Base-by-base conservation (phyloP, 2,888 invertebrate species). In the Deilephila porcellus region DNA sequence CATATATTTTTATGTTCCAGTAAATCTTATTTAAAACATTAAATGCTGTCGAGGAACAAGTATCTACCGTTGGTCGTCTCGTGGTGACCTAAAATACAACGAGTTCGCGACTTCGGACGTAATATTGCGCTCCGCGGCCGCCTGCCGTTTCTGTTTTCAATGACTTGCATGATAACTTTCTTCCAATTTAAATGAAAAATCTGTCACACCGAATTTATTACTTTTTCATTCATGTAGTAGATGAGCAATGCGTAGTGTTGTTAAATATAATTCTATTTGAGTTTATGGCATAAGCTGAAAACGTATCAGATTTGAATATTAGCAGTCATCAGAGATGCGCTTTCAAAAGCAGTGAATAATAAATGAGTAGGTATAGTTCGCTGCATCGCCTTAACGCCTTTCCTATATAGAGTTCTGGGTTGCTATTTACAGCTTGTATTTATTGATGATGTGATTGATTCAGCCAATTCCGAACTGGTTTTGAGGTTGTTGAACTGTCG, bases 1-100 rank as follows among this genome's bases (percentile, higher is more conserved):
- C 70, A 71, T 62, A 32, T 80, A 74, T 81, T 77, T 82, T 76
- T 76, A 78, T 77, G 81, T 78, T 81, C 78, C 76, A 81, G 80
- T 81, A 79, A 83, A 84, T 85, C 80, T 82, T 84, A 83, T 85
- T 86, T 88, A 86, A 85, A 77, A 77, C 80, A 78, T 84, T 82
- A 81, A 78, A 80, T 83, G 80, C 79, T 78, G 75, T 76, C 77
- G 77, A 78, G 79, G 82, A 85, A 84, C 87, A 79, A 80, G 85
- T 84, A 86, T 85, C 84, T 86, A 90, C 90, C 90, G 90, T 91
- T 91, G 89, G 76, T 84, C 81, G 88, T 89, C 88, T 89, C 67
- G 67, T 67, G 81, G 88, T 88, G 88, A 88, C 87, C 88, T 82
- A 88, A 86, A 88, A 88, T 85, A 85, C 81, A 81, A 82, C 76